These are phyloP conservation scores for Tribolium castaneum DNA, from an alignment of 1,140 invertebrate genomes.

Conservation along the genomic window DNA sequence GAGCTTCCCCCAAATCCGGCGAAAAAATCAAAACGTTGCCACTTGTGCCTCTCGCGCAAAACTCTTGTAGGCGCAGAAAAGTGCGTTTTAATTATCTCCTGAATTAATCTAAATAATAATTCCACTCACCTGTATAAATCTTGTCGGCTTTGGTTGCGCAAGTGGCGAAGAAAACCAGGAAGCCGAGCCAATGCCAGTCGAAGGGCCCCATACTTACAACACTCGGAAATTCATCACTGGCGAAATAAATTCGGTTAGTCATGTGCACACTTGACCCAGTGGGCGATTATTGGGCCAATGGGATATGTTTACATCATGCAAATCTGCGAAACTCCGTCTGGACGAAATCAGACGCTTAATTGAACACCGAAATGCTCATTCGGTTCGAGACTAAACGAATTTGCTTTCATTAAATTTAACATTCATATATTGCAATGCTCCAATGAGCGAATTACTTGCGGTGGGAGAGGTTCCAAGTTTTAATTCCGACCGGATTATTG, in stretches of 20 bases:
- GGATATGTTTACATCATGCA: constrained; percentile 15
- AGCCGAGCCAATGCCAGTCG: constrained; percentile 3
- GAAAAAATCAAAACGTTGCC: background rate
- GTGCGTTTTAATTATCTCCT: constrained; percentile 5
- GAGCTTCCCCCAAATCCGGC: no score
- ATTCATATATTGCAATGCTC: background rate
- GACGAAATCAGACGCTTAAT: background rate
- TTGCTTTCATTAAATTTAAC: background rate
- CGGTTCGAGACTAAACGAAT: background rate
- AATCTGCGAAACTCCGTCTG: background rate
- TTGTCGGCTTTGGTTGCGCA: constrained; percentile 17
- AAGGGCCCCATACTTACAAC: constrained; percentile 1
- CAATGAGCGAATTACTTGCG: background rate
- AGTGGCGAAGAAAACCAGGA: constrained; percentile 7
- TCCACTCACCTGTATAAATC: constrained; percentile 25
- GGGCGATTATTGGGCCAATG: constrained; percentile 19
- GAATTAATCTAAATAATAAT: constrained; percentile 35
- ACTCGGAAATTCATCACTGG: background rate
- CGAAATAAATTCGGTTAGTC: constrained; percentile 1
- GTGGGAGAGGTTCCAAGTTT: background rate
- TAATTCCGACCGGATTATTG: background rate
- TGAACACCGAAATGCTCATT: background rate
- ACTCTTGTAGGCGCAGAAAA: background rate
- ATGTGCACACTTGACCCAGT: constrained; percentile 13
- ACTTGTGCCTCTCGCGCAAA: no score